Base-by-base conservation (phyloP, 2,888 invertebrate genomes). In the Phasia obesa region DNA sequence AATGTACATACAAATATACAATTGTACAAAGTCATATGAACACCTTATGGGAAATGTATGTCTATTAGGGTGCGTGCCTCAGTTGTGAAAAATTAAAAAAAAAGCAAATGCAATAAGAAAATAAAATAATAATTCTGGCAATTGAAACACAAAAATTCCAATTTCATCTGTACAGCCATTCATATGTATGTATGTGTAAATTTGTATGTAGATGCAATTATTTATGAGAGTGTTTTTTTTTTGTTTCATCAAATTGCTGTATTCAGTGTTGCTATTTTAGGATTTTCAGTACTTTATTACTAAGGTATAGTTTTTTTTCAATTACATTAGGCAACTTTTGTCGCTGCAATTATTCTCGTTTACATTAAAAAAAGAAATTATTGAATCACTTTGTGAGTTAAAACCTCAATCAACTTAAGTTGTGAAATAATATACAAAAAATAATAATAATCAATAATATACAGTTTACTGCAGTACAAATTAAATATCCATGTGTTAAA, bases 121-220 rank as follows among this genome's bases (percentile, higher is more conserved):
- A 2, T n/a, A 42, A n/a, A n/a, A 47, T 13, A 47, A 21, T 69
- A 69, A 76, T 44, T 15, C 25, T 51, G 60, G 21, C 51, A 73
- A 79, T 59, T 59, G 19, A 60, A 73, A 67, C 4, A 51, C 59
- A 60, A 65, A 69, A 64, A 64, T 71, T 57, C 19, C 47, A 65
- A 47, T 65, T 64, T 19, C 23, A 11, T 31, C 35, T 57, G 6
- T 5, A n/a, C 21, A 42, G n/a, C n/a, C n/a, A n/a, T n/a, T n/a
- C n/a, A n/a, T n/a, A n/a, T n/a, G n/a, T n/a, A n/a, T n/a, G n/a
- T 25, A 21, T 77, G 47, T 70, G 35, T 44, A 9, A 27, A 4
- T 13, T n/a, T n/a, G 13, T 35, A 17, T 59, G 15, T 71, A 21
- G 59, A n/a, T 31, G 13, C 6, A 4, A 15, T n/a, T 35, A 42